Evolutionary conservation across 2,888 invertebrate species (phyloP), one percentile per base, ranked within the genome.

Genomic region (Xanthorhoe designata): DNA sequence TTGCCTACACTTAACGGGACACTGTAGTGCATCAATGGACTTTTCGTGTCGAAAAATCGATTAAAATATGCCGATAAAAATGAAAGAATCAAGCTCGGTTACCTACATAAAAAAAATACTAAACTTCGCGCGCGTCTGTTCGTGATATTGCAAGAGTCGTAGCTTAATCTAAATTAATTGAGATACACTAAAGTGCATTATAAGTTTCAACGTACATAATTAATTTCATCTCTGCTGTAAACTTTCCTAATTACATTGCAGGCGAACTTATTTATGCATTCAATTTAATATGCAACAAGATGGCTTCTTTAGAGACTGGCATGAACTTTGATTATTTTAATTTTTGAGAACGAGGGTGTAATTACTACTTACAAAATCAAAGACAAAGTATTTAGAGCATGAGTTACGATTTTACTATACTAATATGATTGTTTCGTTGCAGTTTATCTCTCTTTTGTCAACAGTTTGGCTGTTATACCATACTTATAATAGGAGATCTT

Each of bases 171-270:
- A 47, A 47, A 17, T 55, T 42, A 1, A 42, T 38, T 18, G 17
- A 13, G 19, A 17, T 49, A 57, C 29, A 15, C 42, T 32, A 29
- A 63, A 57, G 42, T 57, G 45, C 57, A 52, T 50, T 55, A 62
- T 35, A 58, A 45, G 32, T 63, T 58, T 10, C 7, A 15, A 58
- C 24, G 18, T 24, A 52, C 35, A 13, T 54, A 50, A 42, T 38
- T 0, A 50, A 64, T n/a, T 50, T 42, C 32, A 56, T 15, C 15
- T 53, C 7, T 9, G 50, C 55, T 50, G 38, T 42, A 47, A 64
- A 64, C 64, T 60, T 64, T 64, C 6, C 38, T 64, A 59, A 64
- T 59, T 55, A 55, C 42, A 55, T 42, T 50, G 42, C 64, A 64
- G 64, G 60, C 24, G 42, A 15, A 47, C 38, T 64, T 45, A 59